Base-by-base conservation (phyloP, 2,888 invertebrate genomes). In the Lacanobia wlatinum region DNA sequence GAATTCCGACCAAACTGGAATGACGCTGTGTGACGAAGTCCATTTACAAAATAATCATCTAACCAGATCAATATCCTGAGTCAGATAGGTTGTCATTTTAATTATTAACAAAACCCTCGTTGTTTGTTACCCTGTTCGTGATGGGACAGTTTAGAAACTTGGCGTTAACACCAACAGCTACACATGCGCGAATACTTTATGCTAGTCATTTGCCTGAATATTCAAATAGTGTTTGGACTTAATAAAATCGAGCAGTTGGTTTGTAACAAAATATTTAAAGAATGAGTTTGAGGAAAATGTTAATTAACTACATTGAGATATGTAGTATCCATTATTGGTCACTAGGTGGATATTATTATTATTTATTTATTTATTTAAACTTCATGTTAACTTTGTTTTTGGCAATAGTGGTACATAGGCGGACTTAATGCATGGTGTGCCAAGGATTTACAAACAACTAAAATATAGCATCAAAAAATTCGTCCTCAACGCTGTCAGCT, bases 11-110 rank as follows among this genome's bases (percentile, higher is more conserved):
- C 73, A 75, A 73, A 71, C 68, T 86, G 80, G 83, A 86, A 86
- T 88, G 87, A 85, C 82, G 84, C 78, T 78, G 68, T 64, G 81
- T 86, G 71, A 80, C 78, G 70, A 76, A 71, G 76, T 80, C 56
- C 69, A 87, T 87, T 88, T 86, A 84, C 84, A 87, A 89, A 90
- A 87, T 87, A 87, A 83, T 79, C 73, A 74, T 78, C 73, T 68
- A 69, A 72, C 55, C 68, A 46, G 70, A 74, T 66, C 78, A 74
- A 80, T 77, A 80, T 70, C 62, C 53, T 65, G 64, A 62, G 46
- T 68, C 69, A 55, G 66, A 67, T 53, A 65, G 58, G 46, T 74
- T 18, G 58, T 74, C 53, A 53, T 68, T 67, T 71, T 62, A 59
- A 74, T 69, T 74, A 23, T 58, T 69, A 56, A 18, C 21, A 58